Percentiles rank a stretch among this genome's conserved stretches.
Evolutionary conservation across 2,797 vertebrate genomes (phyloP).

Genomic region (Pygocentrus nattereri): DNA sequence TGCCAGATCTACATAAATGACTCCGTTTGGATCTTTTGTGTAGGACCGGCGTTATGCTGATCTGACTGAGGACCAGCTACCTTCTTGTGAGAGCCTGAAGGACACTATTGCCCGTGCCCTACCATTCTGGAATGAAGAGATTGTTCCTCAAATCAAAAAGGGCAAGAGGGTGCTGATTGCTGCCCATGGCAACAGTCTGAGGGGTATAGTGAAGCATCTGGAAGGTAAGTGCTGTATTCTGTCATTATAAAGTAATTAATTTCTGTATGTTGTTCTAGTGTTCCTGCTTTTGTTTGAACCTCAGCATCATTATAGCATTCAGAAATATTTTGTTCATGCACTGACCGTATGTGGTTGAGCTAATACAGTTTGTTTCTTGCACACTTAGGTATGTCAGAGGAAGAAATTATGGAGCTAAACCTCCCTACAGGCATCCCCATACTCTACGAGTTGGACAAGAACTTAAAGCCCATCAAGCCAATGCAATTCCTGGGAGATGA

Average conservation of each 20-base stretch:
- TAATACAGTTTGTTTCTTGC: not conserved
- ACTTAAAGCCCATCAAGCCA: slow-evolving; percentile 85
- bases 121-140: slow-evolving; percentile 82
- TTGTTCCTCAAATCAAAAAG: slow-evolving; percentile 77
- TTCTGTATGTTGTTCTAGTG: slow-evolving; percentile 7
- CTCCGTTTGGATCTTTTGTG: not conserved
- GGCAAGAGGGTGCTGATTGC: slow-evolving; percentile 82
- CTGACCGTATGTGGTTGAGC: not conserved
- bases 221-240: slow-evolving; percentile 58
- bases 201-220: slow-evolving; percentile 82
- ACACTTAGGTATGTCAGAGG: slow-evolving; percentile 83
- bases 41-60: slow-evolving; percentile 73
- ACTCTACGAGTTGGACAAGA: slow-evolving; percentile 86
- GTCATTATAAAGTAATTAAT: not conserved
- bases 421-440: slow-evolving; percentile 88
- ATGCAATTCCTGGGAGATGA: slow-evolving; percentile 89
- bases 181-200: slow-evolving; percentile 82
- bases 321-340: not conserved
- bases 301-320: not conserved
- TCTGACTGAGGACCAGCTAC: slow-evolving; percentile 73
- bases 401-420: slow-evolving; percentile 89
- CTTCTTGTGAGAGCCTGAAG: slow-evolving; percentile 81
- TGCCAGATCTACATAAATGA: not conserved
- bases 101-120: slow-evolving; percentile 82
- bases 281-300: not conserved